phyloP scores from a whole-genome alignment of 2,797 vertebrate species.

The Telmatherina bonti region DNA sequence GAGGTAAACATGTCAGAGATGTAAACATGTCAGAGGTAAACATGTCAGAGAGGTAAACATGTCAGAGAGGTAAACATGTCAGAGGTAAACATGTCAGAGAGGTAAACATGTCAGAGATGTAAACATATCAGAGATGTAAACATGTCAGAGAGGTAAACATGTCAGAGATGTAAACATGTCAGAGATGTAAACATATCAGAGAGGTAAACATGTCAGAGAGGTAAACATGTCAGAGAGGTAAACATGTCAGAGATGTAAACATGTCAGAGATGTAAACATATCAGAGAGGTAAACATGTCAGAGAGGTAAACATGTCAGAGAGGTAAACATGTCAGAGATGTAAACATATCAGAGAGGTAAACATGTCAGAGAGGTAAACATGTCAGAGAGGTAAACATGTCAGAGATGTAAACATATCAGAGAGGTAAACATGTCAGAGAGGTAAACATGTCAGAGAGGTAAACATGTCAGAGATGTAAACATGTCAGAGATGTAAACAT shows the following conservation, averaged over 20 bases:
- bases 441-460: neutral
- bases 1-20: neutral
- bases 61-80: neutral
- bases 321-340: conserved; percentile 63
- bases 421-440: neutral
- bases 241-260: no score
- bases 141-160: neutral
- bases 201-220: neutral
- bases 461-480: no score
- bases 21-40: no score
- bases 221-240: neutral
- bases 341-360: neutral
- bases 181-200: conserved; percentile 57
- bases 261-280: conserved; percentile 66
- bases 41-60: no score
- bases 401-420: conserved; percentile 60
- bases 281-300: neutral
- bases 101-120: no score
- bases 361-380: neutral
- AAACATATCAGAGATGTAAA: no score
- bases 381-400: neutral
- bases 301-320: neutral
- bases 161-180: no score
- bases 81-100: neutral
- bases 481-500: no score